A percentile compares a stretch with the other conserved stretches of the same genome.
phyloP scores from a whole-genome alignment of 2,888 invertebrate species.

The Tryphoninae sp. region DNA sequence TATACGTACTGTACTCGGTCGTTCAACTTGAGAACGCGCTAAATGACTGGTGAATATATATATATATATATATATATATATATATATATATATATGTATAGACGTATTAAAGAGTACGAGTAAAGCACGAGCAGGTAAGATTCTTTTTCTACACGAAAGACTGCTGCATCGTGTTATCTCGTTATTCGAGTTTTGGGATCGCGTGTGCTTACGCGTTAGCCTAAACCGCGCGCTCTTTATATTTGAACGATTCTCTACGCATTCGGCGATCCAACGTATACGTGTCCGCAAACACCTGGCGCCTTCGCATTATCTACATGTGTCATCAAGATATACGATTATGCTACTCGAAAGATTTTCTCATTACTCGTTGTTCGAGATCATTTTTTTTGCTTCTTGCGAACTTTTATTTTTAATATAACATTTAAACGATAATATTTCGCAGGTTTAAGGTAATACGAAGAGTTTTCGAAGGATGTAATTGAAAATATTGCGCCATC shows the following conservation, averaged over 20 bases:
- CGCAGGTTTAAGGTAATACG: too few relatives aligned
- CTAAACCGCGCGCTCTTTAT: conserved; percentile 18
- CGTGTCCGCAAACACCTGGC: conserved; percentile 41
- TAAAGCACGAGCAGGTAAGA: not conserved
- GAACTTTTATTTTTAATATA: too few relatives aligned
- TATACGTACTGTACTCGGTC: conserved; percentile 46
- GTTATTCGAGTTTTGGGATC: not conserved
- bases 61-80: not conserved
- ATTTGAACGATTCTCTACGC: conserved; percentile 20
- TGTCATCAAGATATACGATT: not conserved
- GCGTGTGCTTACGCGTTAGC: not conserved
- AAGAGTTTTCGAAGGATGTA: not conserved
- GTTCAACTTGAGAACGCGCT: conserved; percentile 54
- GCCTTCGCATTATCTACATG: not conserved
- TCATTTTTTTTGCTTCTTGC: too few relatives aligned
- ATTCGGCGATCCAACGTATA: not conserved
- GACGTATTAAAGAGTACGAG: not conserved
- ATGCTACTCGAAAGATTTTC: not conserved
- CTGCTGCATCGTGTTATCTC: not conserved
- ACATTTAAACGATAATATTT: too few relatives aligned
- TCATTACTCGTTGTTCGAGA: not conserved
- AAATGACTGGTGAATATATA: conserved; percentile 20
- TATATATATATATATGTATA: not conserved
- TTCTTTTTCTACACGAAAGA: not conserved
- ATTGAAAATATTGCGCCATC: not conserved